phyloP scores from a whole-genome alignment of 2,113 vertebrate species.

The Puntigrus tetrazona region DNA sequence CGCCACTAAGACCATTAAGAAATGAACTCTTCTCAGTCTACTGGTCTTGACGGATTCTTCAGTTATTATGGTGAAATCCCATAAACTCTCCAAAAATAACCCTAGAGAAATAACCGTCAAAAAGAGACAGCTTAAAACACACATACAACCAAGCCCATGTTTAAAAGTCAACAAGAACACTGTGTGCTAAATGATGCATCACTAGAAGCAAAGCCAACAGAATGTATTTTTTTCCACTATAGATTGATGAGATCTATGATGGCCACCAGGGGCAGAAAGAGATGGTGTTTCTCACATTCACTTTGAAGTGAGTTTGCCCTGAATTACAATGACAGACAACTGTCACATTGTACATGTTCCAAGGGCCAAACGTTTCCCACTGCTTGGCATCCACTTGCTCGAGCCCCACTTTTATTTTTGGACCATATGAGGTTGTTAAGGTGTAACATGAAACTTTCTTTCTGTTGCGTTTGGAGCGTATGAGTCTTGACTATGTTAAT shows the following conservation, averaged over 20 bases:
- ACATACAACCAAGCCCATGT: neutral
- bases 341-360: slow-evolving; percentile 59
- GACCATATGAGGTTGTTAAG: slow-evolving; percentile 60
- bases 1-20: neutral
- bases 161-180: neutral
- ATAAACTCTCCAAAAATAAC: neutral
- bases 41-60: neutral
- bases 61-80: neutral
- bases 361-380: slow-evolving; percentile 42
- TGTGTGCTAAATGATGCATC: neutral
- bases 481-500: slow-evolving; percentile 14
- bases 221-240: neutral
- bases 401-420: slow-evolving; percentile 68
- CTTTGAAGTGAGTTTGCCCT: slow-evolving; percentile 9
- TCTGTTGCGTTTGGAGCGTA: slow-evolving; percentile 49
- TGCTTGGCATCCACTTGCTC: slow-evolving; percentile 30
- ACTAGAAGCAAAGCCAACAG: neutral
- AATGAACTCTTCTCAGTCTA: neutral
- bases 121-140: neutral
- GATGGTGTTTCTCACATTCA: neutral
- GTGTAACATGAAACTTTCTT: slow-evolving; percentile 68
- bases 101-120: neutral
- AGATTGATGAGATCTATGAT: neutral
- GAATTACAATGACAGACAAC: slow-evolving; percentile 49
- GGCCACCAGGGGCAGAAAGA: slow-evolving; percentile 6